Base-by-base conservation (phyloP, 2,888 invertebrate species). In the Leucoptera coffeella region DNA sequence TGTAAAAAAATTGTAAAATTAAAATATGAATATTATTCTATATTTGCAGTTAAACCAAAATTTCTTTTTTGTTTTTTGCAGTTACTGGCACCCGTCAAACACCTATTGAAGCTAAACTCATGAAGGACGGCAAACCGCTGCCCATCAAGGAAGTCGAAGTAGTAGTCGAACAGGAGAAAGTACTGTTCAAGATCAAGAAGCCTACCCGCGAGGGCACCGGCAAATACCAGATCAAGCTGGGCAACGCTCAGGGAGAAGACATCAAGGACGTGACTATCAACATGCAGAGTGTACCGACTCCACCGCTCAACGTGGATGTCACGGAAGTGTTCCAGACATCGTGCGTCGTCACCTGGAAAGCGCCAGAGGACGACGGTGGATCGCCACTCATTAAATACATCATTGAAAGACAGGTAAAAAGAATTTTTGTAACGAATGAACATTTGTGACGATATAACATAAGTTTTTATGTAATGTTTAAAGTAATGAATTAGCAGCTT, bases 201-300 rank as follows among this genome's bases (percentile, higher is more conserved):
- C 94, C 95, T 1, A 69, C 82, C 9, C 77, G 91, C 32, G 87
- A 85, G 34, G 78, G 79, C 32, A 87, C 93, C 34, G 99, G 97
- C 25, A 82, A 82, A 43, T 99, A 96, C 60, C 88, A 92, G 57
- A 81, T 99, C 33, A 90, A 89, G 50, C 64, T 99, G 28, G 79
- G 85, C 12, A 99, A 99, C 54, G 87, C 81, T 17, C 94, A 92
- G 54, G 99, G 99, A 25, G 90, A 91, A 57, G 90, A 86, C 46
- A 69, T 82, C 1, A 85, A 87, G 48, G 85, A 90, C 50, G 82
- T 92, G 12, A 80, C 77, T 26, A 79, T 93, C 37, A 82, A 76
- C 34, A 91, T 93, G 83, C 89, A 92, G 73, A 79, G 78, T 50
- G 91, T 85, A n/a, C 95, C 95, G 6, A 72, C 80, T 26, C 72